Evolutionary conservation across 2,888 invertebrate genomes (phyloP).

Genomic region (Polydrusus pterygomalis): DNA sequence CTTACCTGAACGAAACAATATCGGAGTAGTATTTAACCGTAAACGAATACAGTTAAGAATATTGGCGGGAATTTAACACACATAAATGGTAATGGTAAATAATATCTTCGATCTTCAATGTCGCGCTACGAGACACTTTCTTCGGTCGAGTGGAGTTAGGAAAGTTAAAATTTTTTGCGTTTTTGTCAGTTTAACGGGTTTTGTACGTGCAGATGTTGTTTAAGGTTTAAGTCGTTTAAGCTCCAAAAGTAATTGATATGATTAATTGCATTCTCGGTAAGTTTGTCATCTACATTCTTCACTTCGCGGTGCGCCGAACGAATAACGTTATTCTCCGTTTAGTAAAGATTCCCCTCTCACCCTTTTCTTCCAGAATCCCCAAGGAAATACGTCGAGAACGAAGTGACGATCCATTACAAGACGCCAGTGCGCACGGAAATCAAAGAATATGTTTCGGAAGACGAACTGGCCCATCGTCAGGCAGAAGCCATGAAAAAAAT

Average conservation of each 20-base stretch:
- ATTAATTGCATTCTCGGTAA: conserved; percentile 15
- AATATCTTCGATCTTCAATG: conserved; percentile 53
- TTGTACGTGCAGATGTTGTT: neutral
- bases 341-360: too few relatives aligned
- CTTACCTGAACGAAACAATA: neutral
- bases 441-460: conserved; percentile 89
- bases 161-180: conserved; percentile 35
- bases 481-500: conserved; percentile 93
- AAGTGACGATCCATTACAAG: conserved; percentile 95
- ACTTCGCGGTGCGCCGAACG: too few relatives aligned
- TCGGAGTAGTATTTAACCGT: neutral
- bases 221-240: neutral
- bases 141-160: conserved; percentile 45
- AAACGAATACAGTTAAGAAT: neutral
- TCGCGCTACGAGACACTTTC: conserved; percentile 49
- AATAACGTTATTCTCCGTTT: too few relatives aligned
- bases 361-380: conserved; percentile 81
- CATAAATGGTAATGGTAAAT: conserved; percentile 37
- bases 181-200: conserved; percentile 5
- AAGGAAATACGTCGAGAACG: conserved; percentile 91
- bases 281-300: neutral
- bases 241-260: neutral
- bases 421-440: conserved; percentile 91
- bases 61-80: conserved; percentile 52
- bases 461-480: conserved; percentile 90